Evolutionary conservation across 2,888 invertebrate genomes (phyloP).

Genomic region (Cosmorhoe ocellata): DNA sequence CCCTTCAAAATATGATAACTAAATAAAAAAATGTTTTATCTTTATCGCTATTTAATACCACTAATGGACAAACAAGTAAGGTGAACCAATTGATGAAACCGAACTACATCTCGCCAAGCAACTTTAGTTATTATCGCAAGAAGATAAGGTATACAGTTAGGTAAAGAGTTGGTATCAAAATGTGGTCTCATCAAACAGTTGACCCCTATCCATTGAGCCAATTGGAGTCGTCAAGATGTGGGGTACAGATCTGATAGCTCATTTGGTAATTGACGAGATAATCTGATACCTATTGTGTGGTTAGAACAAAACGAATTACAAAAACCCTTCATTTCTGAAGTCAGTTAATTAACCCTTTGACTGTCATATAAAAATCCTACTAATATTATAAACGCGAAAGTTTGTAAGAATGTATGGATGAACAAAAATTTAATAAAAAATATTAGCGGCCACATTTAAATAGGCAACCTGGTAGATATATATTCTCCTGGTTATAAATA

Average conservation of each 20-base stretch:
- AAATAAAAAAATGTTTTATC: constrained; percentile 24
- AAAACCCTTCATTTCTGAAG: no score
- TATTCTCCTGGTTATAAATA: no score
- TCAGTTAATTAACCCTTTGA: no score
- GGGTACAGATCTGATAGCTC: constrained; percentile 53
- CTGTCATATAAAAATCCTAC: no score
- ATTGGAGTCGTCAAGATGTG: constrained; percentile 57
- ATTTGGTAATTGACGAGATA: constrained; percentile 48
- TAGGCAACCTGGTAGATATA: no score
- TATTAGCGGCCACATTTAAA: no score
- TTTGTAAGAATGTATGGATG: no score
- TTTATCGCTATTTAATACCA: constrained; percentile 19
- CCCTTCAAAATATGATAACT: constrained; percentile 30
- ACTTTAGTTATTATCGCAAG: constrained; percentile 6
- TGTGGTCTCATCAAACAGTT: constrained; percentile 53
- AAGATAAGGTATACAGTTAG: constrained; percentile 11
- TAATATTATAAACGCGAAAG: no score
- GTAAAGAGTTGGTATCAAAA: constrained; percentile 19
- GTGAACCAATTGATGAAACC: constrained; percentile 31
- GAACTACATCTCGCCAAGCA: neutral
- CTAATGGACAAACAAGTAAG: constrained; percentile 37
- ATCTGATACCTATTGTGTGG: constrained; percentile 25
- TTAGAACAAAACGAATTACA: no score
- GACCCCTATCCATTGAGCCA: constrained; percentile 60
- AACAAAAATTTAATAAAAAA: no score